Base-by-base conservation (phyloP, 1,140 invertebrate genomes). In the Sarcophaga peregrina region DNA sequence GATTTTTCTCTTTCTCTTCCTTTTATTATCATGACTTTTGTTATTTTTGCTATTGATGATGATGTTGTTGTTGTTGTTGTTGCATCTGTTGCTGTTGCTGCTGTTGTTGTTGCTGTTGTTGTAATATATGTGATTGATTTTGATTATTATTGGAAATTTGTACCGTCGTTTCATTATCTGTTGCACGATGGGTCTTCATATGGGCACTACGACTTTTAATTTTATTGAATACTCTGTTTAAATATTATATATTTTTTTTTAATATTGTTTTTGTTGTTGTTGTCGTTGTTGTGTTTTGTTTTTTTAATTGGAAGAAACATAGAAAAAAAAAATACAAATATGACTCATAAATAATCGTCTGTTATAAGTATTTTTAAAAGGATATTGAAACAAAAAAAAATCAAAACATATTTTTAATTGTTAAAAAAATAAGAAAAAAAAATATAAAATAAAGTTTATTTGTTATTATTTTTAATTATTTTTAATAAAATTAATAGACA, bases 181-280 rank as follows among this genome's bases (percentile, higher is more conserved):
- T 94, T 88, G 95, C 95, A 87, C 96, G 94, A 92, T 99, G 97
- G 84, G 97, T 98, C 93, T 98, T 98, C 97, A 98, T 99, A 92
- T 99, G 97, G 82, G 97, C 97, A 93, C 97, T 98, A 92, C 97
- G 94, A 93, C 97, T 98, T 93, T 98, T 98, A 86, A 98, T 96
- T 94, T 98, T 98, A 92, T 95, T 95, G 94, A 98, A 99, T 91
- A 98, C 95, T 93, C 97, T 98, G 93, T 86, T 83, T 72, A 80
- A 11, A 8, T 13, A 62, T 25, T 45, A 15, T 17, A 74, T 25
- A 58, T 76, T 46, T 82, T 13, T n/a, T 17, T 68, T 37, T 2
- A 2, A 37, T 37, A 37, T 13, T 1, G 1, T 58, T 1, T 58
- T 58, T 58, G 54, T 58, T 58, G 54, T 58, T 58, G 5, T 75